Base-by-base conservation (phyloP, 2,797 vertebrate species). In the Crenichthys baileyi region DNA sequence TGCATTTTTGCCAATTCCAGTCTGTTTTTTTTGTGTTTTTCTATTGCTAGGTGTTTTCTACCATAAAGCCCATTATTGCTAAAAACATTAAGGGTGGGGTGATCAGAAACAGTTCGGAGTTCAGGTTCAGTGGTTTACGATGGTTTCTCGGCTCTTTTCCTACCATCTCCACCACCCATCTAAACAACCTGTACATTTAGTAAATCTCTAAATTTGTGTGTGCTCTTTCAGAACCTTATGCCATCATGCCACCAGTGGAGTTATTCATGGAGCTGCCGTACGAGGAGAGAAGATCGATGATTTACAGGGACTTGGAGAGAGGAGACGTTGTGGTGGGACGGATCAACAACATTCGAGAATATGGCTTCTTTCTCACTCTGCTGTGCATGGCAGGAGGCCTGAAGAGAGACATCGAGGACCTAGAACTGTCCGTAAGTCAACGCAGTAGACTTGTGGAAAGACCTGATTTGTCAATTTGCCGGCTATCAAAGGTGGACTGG, bases 311-410 rank as follows among this genome's bases (percentile, higher is more conserved):
- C 80, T 86, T 99, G 24, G 98, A 99, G 55, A 96, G 93, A 58
- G 98, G 98, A 0, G 97, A 99, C 85, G 91, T 97, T 0, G 96
- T 99, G 65, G 97, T 99, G 18, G 98, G 98, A 72, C 95, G 95
- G 87, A 97, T 99, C 78, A 97, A 96, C 46, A 98, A 98, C 44
- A 96, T 99, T 55, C 93, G 98, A 44, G 98, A 99, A 83, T 99
- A 99, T 22, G 98, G 98, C 67, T 98, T 99, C 93, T 99, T 99
- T 85, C 95, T 99, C 90, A 98, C 96, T 70, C 92, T 99, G 79
- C 95, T 99, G 65, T 97, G 97, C 83, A 94, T 96, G 79, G 96
- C 96, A 68, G 97, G 97, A 74, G 97, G 97, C 65, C 86, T 96
- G 79, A 94, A 90, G 84, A 96, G 98, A 89, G 96, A 98, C 81